A percentile compares a stretch with the other conserved stretches of the same genome.
These are phyloP conservation scores for Rhamnusium bicolor DNA, from an alignment of 2,888 invertebrate genomes.

Conservation along the genomic window DNA sequence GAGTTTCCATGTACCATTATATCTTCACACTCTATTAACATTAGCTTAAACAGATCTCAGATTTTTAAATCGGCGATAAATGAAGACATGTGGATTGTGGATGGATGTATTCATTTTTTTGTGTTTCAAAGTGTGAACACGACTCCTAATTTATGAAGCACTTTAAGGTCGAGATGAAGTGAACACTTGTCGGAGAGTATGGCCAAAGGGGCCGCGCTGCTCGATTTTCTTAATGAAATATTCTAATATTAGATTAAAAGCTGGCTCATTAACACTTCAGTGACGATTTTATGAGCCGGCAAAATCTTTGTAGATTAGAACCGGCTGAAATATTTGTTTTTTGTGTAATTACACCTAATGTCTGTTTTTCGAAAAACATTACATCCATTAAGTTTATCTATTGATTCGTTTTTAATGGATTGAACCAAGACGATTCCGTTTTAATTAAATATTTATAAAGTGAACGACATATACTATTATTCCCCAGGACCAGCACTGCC, in stretches of 20 bases:
- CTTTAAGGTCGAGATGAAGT: slow-evolving; percentile 44
- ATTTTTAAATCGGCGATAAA: slow-evolving; percentile 36
- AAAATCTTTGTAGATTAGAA: slow-evolving; percentile 26
- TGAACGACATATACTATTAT: no score
- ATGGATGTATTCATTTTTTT: slow-evolving; percentile 39
- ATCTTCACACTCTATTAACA: slow-evolving; percentile 36
- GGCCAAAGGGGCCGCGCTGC: slow-evolving; percentile 44
- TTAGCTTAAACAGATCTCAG: slow-evolving; percentile 32
- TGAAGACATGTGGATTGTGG: slow-evolving; percentile 44
- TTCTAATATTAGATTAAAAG: slow-evolving; percentile 58
- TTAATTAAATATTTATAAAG: neutral
- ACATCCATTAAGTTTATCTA: slow-evolving; percentile 32
- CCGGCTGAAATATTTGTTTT: slow-evolving; percentile 13
- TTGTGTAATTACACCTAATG: slow-evolving; percentile 23
- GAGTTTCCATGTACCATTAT: neutral
- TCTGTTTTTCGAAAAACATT: slow-evolving; percentile 21
- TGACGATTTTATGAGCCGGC: slow-evolving; percentile 40
- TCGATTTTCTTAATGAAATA: slow-evolving; percentile 53
- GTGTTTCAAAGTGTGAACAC: slow-evolving; percentile 49
- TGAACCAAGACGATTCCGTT: neutral
- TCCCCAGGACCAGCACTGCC: no score
- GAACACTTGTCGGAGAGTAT: slow-evolving; percentile 48
- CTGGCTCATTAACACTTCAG: slow-evolving; percentile 49
- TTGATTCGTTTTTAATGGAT: slow-evolving; percentile 10
- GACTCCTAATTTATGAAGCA: slow-evolving; percentile 50